Evolutionary conservation across 2,797 vertebrate genomes (phyloP).

Genomic region (Silurus aristotelis): DNA sequence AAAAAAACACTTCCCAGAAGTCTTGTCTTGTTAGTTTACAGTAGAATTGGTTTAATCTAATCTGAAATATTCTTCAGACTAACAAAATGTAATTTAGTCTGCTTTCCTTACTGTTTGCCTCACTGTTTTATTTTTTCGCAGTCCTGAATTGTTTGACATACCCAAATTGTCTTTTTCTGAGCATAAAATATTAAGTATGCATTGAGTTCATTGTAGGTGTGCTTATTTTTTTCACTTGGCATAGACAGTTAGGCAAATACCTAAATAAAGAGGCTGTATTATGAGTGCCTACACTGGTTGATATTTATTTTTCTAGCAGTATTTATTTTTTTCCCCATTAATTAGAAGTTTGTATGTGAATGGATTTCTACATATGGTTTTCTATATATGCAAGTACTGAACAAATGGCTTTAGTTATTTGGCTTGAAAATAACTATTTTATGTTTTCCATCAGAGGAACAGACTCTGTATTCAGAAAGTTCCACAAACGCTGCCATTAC

Average conservation of each 20-base stretch:
- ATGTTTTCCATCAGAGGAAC: conserved; percentile 12
- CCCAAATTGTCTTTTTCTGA: not conserved
- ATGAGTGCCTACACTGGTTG: not conserved
- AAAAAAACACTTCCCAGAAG: not conserved
- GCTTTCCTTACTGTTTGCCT: not conserved
- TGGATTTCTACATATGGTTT: not conserved
- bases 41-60: not conserved
- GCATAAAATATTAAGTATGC: not conserved
- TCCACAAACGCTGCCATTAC: conserved; percentile 19
- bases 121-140: not conserved
- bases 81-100: not conserved
- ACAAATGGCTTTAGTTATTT: conserved; percentile 6
- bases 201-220: not conserved
- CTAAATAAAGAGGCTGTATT: not conserved
- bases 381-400: not conserved
- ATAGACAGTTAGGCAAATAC: not conserved
- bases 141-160: not conserved
- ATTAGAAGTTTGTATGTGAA: not conserved
- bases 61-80: not conserved
- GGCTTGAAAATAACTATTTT: not conserved
- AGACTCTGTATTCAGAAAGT: conserved; percentile 6
- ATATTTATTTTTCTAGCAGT: not conserved
- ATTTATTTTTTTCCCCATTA: not conserved
- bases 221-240: not conserved
- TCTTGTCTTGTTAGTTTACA: not conserved